phyloP scores from a whole-genome alignment of 1,140 invertebrate genomes.

The Lethrus apterus region DNA sequence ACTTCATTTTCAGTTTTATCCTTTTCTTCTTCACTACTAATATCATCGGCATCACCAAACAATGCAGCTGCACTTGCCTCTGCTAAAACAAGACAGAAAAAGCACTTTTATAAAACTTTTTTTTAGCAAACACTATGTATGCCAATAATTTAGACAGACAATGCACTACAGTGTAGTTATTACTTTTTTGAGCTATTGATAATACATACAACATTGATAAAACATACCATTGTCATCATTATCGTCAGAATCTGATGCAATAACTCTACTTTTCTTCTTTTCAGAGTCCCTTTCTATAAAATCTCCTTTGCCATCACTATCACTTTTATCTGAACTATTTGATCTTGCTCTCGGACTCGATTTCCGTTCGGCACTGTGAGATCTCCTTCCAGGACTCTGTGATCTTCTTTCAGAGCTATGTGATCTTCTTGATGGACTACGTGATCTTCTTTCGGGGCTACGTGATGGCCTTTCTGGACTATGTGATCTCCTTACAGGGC shows the following conservation, averaged over 20 bases:
- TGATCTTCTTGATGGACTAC: background rate
- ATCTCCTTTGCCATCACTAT: conserved; percentile 13
- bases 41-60: conserved; percentile 87
- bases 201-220: conserved; percentile 10
- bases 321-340: background rate
- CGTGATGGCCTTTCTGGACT: too few species aligned
- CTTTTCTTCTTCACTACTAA: conserved; percentile 73
- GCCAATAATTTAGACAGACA: conserved; percentile 1
- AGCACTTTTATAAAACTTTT: background rate
- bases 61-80: conserved; percentile 69
- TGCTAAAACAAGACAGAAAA: conserved; percentile 18
- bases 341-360: background rate
- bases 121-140: conserved; percentile 4
- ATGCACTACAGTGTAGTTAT: conserved; percentile 7
- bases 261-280: conserved; percentile 41
- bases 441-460: conserved; percentile 1
- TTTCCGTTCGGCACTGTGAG: conserved; percentile 22
- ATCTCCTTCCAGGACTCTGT: conserved; percentile 6
- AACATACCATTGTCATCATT: conserved; percentile 36
- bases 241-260: conserved; percentile 51
- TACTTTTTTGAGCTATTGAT: conserved; percentile 11
- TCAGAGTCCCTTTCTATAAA: conserved; percentile 36
- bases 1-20: conserved; percentile 41
- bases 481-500: too few species aligned
- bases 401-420: background rate